Conservation (phyloP, 2,113 vertebrate species). For the Colinus virginianus region DNA sequence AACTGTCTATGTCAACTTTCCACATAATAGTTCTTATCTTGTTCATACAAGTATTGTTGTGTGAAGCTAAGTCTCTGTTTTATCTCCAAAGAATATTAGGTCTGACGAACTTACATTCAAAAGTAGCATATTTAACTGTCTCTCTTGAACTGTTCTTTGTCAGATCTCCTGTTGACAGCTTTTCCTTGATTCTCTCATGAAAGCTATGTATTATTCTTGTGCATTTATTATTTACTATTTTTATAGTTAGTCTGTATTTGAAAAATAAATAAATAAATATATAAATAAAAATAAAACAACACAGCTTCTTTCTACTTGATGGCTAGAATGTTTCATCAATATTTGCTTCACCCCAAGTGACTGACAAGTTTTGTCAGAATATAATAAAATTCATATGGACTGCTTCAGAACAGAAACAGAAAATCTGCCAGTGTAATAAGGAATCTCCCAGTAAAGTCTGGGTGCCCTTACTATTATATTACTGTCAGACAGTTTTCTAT, state of each 20-base stretch:
- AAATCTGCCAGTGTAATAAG: neutral
- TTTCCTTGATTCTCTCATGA: neutral
- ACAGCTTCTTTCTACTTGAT: neutral
- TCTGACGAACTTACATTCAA: neutral
- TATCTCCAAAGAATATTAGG: neutral
- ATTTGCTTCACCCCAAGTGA: neutral
- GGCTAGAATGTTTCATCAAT: neutral
- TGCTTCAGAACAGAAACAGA: neutral
- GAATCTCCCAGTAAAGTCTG: neutral
- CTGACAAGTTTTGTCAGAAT: neutral
- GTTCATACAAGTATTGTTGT: neutral
- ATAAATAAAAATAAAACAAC: neutral
- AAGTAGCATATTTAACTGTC: neutral
- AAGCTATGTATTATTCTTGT: neutral
- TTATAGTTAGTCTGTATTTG: neutral
- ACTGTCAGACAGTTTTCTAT: neutral
- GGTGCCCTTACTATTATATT: neutral
- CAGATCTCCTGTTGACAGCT: neutral
- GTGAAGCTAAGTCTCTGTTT: neutral
- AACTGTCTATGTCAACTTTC: neutral
- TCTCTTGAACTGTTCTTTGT: neutral
- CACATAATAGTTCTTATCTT: neutral
- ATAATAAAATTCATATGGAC: neutral
- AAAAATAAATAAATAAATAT: neutral
- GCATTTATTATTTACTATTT: neutral